phyloP scores from a whole-genome alignment of 2,888 invertebrate genomes.

The Tortrix viridana region DNA sequence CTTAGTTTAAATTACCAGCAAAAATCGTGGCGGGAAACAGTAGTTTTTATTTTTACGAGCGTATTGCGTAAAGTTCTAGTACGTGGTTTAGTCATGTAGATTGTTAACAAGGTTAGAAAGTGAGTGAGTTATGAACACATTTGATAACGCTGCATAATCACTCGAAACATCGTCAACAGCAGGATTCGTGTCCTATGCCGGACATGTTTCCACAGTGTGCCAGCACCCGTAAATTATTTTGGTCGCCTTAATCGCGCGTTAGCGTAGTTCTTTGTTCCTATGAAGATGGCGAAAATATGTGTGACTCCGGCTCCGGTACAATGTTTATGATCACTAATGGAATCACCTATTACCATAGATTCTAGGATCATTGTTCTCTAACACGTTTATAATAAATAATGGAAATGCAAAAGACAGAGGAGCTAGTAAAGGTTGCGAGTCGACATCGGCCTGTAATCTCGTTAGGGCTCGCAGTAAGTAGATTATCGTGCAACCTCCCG shows the following conservation, averaged over 20 bases:
- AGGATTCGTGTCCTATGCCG: too few relatives aligned
- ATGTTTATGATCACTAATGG: too few relatives aligned
- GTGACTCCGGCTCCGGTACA: too few relatives aligned
- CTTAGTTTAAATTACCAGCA: constrained; percentile 12
- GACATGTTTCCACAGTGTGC: too few relatives aligned
- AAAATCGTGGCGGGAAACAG: constrained; percentile 19
- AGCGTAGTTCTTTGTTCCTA: too few relatives aligned
- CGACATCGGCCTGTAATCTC: constrained; percentile 21
- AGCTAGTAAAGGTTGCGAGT: background rate
- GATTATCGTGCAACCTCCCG: constrained; percentile 13
- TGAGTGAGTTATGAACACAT: background rate
- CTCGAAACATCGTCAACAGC: too few relatives aligned
- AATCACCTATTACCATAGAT: too few relatives aligned
- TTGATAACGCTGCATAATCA: background rate
- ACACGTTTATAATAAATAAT: constrained; percentile 1
- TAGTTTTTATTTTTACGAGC: constrained; percentile 8
- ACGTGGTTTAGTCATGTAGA: constrained; percentile 25
- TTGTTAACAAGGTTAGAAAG: constrained; percentile 10
- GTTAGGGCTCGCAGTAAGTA: constrained; percentile 26
- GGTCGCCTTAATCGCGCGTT: too few relatives aligned
- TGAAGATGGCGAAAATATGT: too few relatives aligned
- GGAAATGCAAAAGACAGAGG: background rate
- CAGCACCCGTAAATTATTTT: too few relatives aligned
- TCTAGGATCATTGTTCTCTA: background rate
- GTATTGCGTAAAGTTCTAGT: constrained; percentile 23